Conservation (phyloP, 2,113 vertebrate species). For the Campylomormyrus tamandua region DNA sequence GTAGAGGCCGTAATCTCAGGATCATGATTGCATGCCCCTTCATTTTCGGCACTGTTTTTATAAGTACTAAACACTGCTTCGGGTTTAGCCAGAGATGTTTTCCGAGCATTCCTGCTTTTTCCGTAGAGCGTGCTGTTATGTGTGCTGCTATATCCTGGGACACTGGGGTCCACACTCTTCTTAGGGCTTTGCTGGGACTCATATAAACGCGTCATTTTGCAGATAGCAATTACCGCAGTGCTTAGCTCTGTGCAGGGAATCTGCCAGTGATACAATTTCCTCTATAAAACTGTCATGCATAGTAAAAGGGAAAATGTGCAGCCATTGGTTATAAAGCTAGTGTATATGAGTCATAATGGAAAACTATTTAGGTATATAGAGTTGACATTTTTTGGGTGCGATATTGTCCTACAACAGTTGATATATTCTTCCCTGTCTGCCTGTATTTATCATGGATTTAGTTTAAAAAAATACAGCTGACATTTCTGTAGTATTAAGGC, state of each 20-base stretch:
- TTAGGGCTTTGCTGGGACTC: neutral
- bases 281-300: neutral
- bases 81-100: constrained; percentile 1
- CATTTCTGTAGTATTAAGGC: neutral
- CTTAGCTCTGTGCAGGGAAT: neutral
- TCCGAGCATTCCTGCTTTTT: constrained; percentile 19
- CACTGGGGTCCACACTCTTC: neutral
- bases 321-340: neutral
- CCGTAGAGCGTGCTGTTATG: neutral
- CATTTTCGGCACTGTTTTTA: neutral
- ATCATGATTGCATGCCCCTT: neutral
- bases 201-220: neutral
- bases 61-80: neutral
- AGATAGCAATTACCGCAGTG: neutral
- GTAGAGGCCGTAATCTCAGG: neutral
- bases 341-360: neutral
- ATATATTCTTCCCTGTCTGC: neutral
- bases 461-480: neutral
- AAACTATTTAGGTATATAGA: neutral
- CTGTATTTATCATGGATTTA: neutral
- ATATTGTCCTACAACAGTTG: neutral
- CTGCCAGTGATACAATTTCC: neutral
- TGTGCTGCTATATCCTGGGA: neutral
- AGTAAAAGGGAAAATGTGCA: neutral
- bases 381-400: neutral